Evolutionary conservation across 1,140 invertebrate species (phyloP).

Genomic region (Mizuhopecten yessoensis): DNA sequence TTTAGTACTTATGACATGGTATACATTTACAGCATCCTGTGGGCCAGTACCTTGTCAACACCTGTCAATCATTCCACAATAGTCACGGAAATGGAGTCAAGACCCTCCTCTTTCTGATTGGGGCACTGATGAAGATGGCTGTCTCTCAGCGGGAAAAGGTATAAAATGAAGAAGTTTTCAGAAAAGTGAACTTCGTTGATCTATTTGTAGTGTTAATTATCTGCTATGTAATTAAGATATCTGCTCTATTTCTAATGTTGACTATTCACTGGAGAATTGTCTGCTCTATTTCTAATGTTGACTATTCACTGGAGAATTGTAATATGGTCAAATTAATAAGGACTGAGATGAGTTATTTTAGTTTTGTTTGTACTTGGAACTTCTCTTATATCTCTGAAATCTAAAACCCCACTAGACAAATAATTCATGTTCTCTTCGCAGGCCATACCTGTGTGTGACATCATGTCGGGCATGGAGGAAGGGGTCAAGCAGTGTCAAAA

Average conservation of each 20-base stretch:
- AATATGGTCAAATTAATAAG: no score
- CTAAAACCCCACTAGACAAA: neutral
- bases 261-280: no score
- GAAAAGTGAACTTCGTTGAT: no score
- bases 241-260: no score
- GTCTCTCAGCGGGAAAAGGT: neutral
- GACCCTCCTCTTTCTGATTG: neutral
- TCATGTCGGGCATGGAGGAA: neutral
- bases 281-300: no score
- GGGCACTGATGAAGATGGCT: neutral
- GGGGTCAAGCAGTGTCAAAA: conserved; percentile 20
- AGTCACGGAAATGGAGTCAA: neutral
- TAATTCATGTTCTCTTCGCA: neutral
- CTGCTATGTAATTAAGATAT: no score
- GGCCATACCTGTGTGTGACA: neutral
- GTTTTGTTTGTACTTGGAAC: no score
- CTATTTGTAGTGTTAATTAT: no score
- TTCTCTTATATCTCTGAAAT: neutral
- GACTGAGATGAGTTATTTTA: no score
- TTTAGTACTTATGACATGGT: no score
- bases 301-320: no score
- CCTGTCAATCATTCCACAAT: conserved; percentile 18
- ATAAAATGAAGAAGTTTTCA: no score
- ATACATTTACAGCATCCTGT: conserved; percentile 8
- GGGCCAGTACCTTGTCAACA: neutral